These are phyloP conservation scores for Rhea pennata DNA, from an alignment of 2,113 vertebrate species.

Conservation along the genomic window DNA sequence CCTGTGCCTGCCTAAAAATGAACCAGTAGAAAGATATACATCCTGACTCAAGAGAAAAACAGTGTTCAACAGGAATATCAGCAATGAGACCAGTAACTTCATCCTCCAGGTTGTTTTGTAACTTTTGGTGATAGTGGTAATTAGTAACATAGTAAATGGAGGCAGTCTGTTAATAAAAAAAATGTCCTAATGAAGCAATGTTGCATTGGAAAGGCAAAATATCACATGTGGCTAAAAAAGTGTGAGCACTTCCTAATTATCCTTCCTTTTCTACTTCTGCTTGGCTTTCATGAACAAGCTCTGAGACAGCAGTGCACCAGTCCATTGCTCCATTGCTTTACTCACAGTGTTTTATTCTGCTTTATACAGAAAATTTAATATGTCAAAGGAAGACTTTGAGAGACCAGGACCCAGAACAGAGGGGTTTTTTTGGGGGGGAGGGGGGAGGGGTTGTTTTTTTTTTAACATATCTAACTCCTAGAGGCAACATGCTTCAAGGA, in stretches of 20 bases:
- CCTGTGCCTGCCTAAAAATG: background rate
- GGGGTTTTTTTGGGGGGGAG: no score
- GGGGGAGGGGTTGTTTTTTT: no score
- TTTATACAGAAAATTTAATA: no score
- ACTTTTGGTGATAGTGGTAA: background rate
- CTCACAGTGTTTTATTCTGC: background rate
- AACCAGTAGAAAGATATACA: background rate
- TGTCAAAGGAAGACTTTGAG: background rate
- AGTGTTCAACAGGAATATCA: background rate
- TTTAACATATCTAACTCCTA: background rate
- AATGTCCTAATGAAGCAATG: background rate
- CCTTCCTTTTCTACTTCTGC: background rate
- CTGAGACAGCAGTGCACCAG: background rate
- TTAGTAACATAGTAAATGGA: background rate
- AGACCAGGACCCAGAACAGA: background rate
- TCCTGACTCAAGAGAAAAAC: background rate
- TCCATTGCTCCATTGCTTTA: background rate
- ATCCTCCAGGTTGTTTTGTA: background rate
- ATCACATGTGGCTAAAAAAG: background rate
- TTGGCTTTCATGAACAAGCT: background rate
- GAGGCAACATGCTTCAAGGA: background rate
- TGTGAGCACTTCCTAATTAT: background rate
- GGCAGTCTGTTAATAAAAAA: background rate
- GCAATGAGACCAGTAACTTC: background rate
- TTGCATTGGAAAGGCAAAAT: background rate